These are phyloP conservation scores for Polymixis lichenea DNA, from an alignment of 2,888 invertebrate species.

Conservation along the genomic window DNA sequence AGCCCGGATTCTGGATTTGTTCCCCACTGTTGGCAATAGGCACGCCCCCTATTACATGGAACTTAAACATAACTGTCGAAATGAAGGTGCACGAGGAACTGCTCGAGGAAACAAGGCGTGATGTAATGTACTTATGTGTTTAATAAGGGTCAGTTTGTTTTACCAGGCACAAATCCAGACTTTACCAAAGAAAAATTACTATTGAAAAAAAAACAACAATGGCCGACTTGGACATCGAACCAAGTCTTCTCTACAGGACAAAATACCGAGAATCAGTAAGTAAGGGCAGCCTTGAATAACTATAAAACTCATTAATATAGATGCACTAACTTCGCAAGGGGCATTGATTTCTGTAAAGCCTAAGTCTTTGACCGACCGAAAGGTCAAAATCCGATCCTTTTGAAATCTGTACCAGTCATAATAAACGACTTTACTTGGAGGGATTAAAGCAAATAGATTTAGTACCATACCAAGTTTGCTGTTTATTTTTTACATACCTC, in stretches of 20 bases:
- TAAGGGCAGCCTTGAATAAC: constrained; percentile 22
- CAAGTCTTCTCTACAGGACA: neutral
- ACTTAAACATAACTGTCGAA: too few species aligned
- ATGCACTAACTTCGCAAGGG: constrained; percentile 27
- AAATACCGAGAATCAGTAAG: constrained; percentile 32
- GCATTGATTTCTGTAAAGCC: constrained; percentile 45
- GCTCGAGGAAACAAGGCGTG: too few species aligned
- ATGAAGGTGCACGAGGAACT: too few species aligned
- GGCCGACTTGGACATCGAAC: neutral
- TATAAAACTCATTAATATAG: constrained; percentile 50
- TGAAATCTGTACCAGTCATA: constrained; percentile 28
- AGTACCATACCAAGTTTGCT: neutral
- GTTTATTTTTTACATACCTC: neutral
- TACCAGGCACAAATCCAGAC: too few species aligned
- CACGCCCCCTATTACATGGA: too few species aligned
- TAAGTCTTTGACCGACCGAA: constrained; percentile 51
- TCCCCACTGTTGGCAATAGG: too few species aligned
- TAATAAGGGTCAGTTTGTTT: neutral
- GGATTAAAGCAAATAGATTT: constrained; percentile 24
- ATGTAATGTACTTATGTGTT: too few species aligned
- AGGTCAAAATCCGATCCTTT: constrained; percentile 55
- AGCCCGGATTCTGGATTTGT: too few species aligned
- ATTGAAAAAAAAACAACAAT: neutral
- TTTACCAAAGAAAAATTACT: neutral
- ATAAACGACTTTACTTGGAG: constrained; percentile 6